A percentile compares a stretch with the other conserved stretches of the same genome.
phyloP scores from a whole-genome alignment of 2,888 invertebrate species.

The Venusia cambrica region DNA sequence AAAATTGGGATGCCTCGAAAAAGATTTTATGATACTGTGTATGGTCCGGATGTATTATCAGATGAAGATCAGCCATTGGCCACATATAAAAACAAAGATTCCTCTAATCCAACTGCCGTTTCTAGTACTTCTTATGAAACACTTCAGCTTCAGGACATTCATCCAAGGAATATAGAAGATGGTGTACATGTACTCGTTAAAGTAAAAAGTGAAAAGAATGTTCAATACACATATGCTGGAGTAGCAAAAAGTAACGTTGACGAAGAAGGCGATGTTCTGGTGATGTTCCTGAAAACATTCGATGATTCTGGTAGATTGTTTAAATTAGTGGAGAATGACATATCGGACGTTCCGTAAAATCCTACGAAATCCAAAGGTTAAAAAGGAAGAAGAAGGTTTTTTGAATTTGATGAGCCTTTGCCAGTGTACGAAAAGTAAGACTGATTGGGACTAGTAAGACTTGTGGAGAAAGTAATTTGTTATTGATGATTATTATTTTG shows the following conservation, averaged over 20 bases:
- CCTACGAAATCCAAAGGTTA: not conserved
- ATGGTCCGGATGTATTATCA: too few species aligned
- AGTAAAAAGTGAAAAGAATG: conserved; percentile 13
- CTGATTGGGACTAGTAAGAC: too few species aligned
- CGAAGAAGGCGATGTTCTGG: conserved; percentile 19
- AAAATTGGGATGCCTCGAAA: too few species aligned
- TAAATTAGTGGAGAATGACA: conserved; percentile 10
- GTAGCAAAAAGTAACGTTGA: conserved; percentile 23
- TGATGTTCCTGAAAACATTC: conserved; percentile 13
- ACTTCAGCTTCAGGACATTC: too few species aligned
- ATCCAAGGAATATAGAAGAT: conserved; percentile 1
- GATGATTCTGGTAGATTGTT: conserved; percentile 15
- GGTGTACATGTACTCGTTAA: conserved; percentile 18
- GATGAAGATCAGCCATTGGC: too few species aligned
- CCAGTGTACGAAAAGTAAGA: conserved; percentile 2
- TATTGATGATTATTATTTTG: too few species aligned
- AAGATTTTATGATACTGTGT: too few species aligned
- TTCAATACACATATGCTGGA: conserved; percentile 18
- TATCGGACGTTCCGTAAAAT: conserved; percentile 16
- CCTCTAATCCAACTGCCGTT: too few species aligned
- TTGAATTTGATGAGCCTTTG: conserved; percentile 4
- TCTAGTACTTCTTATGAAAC: too few species aligned
- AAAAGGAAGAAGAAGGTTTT: conserved; percentile 8
- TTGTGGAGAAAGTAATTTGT: too few species aligned
- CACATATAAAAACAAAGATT: too few species aligned